These are phyloP conservation scores for Acleris emargana DNA, from an alignment of 2,888 invertebrate species.

Conservation along the genomic window DNA sequence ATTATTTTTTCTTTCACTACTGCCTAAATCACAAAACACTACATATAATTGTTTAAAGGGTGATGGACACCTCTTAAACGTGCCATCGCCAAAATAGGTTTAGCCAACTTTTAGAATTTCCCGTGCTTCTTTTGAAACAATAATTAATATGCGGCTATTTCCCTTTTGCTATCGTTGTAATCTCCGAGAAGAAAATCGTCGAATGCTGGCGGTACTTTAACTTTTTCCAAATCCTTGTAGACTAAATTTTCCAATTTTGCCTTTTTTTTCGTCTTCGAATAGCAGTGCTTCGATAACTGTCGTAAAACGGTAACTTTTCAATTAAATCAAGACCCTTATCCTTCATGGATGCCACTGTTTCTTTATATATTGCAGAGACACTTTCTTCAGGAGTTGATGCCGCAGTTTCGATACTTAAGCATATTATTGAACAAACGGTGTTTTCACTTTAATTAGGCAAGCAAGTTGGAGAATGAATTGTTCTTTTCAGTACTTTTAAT, in stretches of 20 bases:
- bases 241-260: conserved; percentile 26
- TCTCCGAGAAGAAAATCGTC: conserved; percentile 34
- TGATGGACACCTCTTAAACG: not conserved
- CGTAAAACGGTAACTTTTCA: conserved; percentile 23
- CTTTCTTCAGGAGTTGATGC: too few relatives aligned
- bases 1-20: too few relatives aligned
- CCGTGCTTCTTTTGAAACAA: conserved; percentile 4
- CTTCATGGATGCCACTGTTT: conserved; percentile 30
- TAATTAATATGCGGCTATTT: conserved; percentile 24
- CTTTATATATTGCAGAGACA: too few relatives aligned
- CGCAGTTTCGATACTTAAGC: too few relatives aligned
- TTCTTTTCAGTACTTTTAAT: conserved; percentile 20
- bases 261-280: conserved; percentile 22
- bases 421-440: conserved; percentile 19
- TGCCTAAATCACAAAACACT: conserved; percentile 1
- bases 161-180: conserved; percentile 18
- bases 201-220: conserved; percentile 3
- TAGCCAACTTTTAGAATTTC: not conserved
- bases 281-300: conserved; percentile 15
- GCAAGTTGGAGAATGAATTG: conserved; percentile 20
- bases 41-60: not conserved
- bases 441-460: conserved; percentile 28
- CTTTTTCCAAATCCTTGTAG: conserved; percentile 3
- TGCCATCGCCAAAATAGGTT: not conserved
- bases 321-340: conserved; percentile 33